These are phyloP conservation scores for Colletes gigas DNA, from an alignment of 1,140 invertebrate genomes.

Conservation along the genomic window DNA sequence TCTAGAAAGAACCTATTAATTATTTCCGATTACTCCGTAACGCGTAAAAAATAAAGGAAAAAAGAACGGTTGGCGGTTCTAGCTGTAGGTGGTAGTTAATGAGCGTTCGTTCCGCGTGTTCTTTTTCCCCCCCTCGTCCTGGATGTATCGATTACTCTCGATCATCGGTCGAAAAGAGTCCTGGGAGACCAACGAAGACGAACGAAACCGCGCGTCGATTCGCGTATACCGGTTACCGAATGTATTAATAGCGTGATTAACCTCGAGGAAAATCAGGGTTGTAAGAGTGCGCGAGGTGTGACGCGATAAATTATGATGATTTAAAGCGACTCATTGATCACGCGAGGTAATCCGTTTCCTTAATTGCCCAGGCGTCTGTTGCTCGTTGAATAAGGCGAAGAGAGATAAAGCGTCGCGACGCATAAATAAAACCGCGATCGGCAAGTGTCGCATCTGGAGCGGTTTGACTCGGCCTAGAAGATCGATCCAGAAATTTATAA, in stretches of 20 bases:
- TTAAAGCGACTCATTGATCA: constrained; percentile 29
- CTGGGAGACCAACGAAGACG: background rate
- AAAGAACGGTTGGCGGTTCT: constrained; percentile 47
- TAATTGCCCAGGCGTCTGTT: constrained; percentile 26
- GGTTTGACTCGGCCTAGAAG: too few relatives aligned
- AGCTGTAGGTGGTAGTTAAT: constrained; percentile 28
- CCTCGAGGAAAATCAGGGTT: constrained; percentile 17
- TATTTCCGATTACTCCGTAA: constrained; percentile 60
- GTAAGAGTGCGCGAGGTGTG: background rate
- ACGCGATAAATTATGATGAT: constrained; percentile 48
- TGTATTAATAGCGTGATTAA: constrained; percentile 42
- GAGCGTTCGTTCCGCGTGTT: background rate
- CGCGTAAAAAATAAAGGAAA: background rate
- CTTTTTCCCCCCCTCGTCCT: background rate
- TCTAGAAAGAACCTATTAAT: constrained; percentile 73
- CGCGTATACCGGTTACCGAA: constrained; percentile 7
- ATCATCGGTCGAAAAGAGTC: background rate
- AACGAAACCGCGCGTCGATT: background rate
- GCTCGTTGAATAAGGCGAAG: constrained; percentile 6
- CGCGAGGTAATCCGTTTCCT: constrained; percentile 40
- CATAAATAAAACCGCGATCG: constrained; percentile 18
- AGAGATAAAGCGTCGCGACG: constrained; percentile 23
- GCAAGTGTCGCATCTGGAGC: constrained; percentile 1
- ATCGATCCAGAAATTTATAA: too few relatives aligned
- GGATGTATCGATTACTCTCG: constrained; percentile 10